phyloP scores from a whole-genome alignment of 1,140 invertebrate species.

The Cydia strobilella region DNA sequence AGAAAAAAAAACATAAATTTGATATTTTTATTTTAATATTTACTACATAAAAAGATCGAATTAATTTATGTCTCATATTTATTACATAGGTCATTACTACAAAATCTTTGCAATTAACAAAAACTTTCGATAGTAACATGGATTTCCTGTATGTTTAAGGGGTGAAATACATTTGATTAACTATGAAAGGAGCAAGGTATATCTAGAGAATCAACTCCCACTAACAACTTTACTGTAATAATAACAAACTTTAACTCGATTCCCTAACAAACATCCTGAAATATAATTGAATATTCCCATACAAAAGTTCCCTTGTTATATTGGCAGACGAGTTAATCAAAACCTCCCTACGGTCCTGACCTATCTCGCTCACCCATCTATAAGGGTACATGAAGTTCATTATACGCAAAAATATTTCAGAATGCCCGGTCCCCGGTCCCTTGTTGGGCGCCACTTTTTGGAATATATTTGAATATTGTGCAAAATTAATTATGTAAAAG shows the following conservation, averaged over 20 bases:
- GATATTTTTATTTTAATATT: too few species aligned
- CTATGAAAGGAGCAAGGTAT: too few species aligned
- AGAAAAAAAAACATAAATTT: too few species aligned
- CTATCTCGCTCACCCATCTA: slow-evolving; percentile 23
- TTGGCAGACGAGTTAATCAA: slow-evolving; percentile 15
- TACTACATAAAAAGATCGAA: too few species aligned
- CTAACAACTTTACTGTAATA: not conserved
- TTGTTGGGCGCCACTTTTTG: slow-evolving; percentile 1
- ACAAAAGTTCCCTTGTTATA: slow-evolving; percentile 21
- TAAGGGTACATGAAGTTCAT: slow-evolving; percentile 14
- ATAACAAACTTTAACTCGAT: not conserved
- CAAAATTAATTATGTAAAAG: not conserved
- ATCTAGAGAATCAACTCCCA: not conserved
- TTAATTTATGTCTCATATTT: too few species aligned
- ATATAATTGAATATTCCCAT: not conserved
- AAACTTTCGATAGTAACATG: too few species aligned
- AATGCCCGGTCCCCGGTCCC: slow-evolving; percentile 7
- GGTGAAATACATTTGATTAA: too few species aligned
- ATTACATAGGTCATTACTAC: too few species aligned
- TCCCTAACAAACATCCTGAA: not conserved
- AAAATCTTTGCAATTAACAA: too few species aligned
- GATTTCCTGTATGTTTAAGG: too few species aligned
- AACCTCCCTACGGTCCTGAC: slow-evolving; percentile 16
- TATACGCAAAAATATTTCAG: slow-evolving; percentile 28
- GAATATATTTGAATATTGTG: slow-evolving; percentile 9